Conservation (phyloP, 2,113 vertebrate species). For the Ptilorrhoa leucosticta region DNA sequence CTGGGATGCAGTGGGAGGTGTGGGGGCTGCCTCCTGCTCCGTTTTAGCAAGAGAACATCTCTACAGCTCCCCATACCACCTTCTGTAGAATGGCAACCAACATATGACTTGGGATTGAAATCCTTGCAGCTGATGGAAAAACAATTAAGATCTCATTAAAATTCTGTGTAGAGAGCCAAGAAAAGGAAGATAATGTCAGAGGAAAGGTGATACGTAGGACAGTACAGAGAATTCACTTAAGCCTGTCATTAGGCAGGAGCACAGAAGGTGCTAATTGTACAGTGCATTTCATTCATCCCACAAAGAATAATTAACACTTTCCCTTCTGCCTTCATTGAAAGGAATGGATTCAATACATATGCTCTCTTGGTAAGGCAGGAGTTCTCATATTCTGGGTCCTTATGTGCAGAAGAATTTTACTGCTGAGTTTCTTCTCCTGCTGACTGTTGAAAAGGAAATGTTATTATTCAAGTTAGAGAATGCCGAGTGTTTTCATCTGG, state of each 20-base stretch:
- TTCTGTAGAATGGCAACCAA: conserved; percentile 59
- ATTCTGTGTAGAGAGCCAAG: conserved; percentile 37
- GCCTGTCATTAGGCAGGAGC: conserved; percentile 35
- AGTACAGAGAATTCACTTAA: conserved; percentile 22
- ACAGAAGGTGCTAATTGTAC: conserved; percentile 46
- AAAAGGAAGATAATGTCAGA: conserved; percentile 51
- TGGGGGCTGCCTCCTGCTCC: conserved; percentile 52
- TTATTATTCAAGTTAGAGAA: background rate
- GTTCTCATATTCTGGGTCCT: background rate
- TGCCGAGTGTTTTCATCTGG: background rate
- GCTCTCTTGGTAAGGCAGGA: background rate
- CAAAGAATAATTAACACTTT: conserved; percentile 54
- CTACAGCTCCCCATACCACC: conserved; percentile 40
- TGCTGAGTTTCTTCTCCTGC: background rate
- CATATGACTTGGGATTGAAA: conserved; percentile 55
- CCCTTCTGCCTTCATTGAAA: background rate
- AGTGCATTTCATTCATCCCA: conserved; percentile 39
- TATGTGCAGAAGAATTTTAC: background rate
- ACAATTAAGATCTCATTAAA: conserved; percentile 59
- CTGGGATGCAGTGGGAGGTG: conserved; percentile 15
- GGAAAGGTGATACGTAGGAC: conserved; percentile 48
- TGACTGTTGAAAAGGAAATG: background rate
- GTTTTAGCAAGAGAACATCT: conserved; percentile 53
- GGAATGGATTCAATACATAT: background rate
- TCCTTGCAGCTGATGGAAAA: conserved; percentile 54